Percentiles rank a stretch among this genome's conserved stretches.
These are phyloP conservation scores for Eupelmus urozonus DNA, from an alignment of 2,888 invertebrate species.

Conservation along the genomic window DNA sequence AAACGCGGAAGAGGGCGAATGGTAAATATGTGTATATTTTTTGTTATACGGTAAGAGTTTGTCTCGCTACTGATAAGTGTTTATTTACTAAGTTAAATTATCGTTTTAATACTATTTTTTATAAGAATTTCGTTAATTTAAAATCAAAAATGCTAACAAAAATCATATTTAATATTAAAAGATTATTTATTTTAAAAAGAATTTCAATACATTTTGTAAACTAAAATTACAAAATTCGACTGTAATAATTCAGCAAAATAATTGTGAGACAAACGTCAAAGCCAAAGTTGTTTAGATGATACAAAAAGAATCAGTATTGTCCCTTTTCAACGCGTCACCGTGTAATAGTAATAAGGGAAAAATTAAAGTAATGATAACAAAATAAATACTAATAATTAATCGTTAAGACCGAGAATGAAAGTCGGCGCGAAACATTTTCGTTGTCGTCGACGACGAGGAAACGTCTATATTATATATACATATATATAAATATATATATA, in stretches of 20 bases:
- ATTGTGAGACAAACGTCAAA: too few relatives aligned
- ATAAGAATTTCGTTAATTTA: too few relatives aligned
- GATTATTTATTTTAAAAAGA: too few relatives aligned
- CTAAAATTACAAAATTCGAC: too few relatives aligned
- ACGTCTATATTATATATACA: slow-evolving; percentile 4
- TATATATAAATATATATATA: slow-evolving; percentile 20
- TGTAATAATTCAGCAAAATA: too few relatives aligned
- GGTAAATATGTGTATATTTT: slow-evolving; percentile 2
- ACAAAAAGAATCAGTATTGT: slow-evolving; percentile 51
- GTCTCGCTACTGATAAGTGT: background rate
- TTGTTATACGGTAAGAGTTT: background rate
- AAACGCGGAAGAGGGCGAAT: slow-evolving; percentile 21
- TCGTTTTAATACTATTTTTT: background rate
- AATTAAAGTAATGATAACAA: slow-evolving; percentile 31
- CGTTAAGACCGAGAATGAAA: background rate
- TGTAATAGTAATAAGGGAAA: slow-evolving; percentile 39
- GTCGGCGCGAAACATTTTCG: background rate
- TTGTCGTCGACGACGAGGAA: background rate
- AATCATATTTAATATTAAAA: too few relatives aligned
- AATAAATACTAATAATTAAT: slow-evolving; percentile 7
- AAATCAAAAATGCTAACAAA: too few relatives aligned
- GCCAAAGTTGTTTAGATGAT: background rate
- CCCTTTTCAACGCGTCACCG: slow-evolving; percentile 39
- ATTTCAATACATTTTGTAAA: too few relatives aligned
- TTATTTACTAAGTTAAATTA: slow-evolving; percentile 1